These are phyloP conservation scores for Patiria pectinifera DNA, from an alignment of 53 echinoderm and acorn worm species.

Conservation along the genomic window DNA sequence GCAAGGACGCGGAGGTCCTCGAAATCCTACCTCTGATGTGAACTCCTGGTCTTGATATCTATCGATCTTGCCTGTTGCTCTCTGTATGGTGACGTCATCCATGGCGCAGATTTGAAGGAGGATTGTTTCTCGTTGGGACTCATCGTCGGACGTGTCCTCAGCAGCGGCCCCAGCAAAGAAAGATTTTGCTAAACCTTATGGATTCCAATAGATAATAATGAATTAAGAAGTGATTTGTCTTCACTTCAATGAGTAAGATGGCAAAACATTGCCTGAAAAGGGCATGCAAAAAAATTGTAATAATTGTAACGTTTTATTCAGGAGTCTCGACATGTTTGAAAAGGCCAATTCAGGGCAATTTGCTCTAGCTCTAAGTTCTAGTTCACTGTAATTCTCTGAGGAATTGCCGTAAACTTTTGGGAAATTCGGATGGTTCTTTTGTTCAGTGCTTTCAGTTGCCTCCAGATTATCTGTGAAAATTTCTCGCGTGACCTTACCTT, in stretches of 20 bases:
- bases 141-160: not conserved
- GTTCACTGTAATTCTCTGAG: too few relatives aligned
- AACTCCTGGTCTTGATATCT: slow-evolving; percentile 34
- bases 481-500: not conserved
- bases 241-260: too few relatives aligned
- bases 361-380: too few relatives aligned
- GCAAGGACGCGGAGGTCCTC: too few relatives aligned
- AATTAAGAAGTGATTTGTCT: not conserved
- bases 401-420: too few relatives aligned
- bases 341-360: too few relatives aligned
- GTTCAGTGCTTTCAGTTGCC: too few relatives aligned
- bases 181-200: not conserved
- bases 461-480: not conserved
- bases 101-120: slow-evolving; percentile 49
- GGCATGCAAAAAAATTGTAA: too few relatives aligned
- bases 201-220: not conserved
- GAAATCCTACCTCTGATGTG: slow-evolving; percentile 27
- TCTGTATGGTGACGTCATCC: not conserved
- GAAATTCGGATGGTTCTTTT: too few relatives aligned
- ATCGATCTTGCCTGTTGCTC: slow-evolving; percentile 53
- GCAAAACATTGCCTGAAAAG: too few relatives aligned
- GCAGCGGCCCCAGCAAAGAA: not conserved
- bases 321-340: too few relatives aligned
- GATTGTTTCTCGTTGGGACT: slow-evolving; percentile 29
- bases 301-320: too few relatives aligned